These are phyloP conservation scores for Psilopsiagon aymara DNA, from an alignment of 2,113 vertebrate genomes.

Conservation along the genomic window DNA sequence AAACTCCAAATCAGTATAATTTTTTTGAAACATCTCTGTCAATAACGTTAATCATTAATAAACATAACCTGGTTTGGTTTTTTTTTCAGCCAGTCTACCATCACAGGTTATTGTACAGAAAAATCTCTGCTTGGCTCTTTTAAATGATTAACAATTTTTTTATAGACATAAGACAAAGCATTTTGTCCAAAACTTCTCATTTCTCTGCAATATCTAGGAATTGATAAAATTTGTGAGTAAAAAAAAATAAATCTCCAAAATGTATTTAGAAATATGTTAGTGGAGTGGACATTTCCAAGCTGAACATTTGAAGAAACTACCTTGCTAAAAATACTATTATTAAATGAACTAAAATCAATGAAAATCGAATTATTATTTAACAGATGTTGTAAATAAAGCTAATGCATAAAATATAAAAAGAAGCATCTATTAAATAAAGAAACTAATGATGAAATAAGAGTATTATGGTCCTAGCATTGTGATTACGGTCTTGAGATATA, in stretches of 20 bases:
- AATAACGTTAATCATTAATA: not conserved
- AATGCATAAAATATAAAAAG: not conserved
- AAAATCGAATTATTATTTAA: not conserved
- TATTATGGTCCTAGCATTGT: not conserved
- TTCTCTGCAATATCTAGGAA: not conserved
- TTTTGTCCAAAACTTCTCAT: not conserved
- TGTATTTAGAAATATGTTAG: not conserved
- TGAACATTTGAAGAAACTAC: not conserved
- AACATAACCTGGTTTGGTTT: not conserved
- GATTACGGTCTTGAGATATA: not conserved
- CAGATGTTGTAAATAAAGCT: not conserved
- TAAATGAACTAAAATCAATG: not conserved
- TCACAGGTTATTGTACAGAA: not conserved
- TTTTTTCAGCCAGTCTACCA: not conserved
- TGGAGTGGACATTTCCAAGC: not conserved
- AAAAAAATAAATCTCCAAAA: not conserved
- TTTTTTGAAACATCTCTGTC: not conserved
- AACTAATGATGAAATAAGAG: not conserved
- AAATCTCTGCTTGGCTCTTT: not conserved
- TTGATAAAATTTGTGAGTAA: accelerated
- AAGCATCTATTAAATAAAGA: not conserved
- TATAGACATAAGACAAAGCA: not conserved
- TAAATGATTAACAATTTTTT: not conserved
- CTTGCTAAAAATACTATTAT: not conserved
- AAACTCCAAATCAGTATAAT: not conserved